Percentiles rank a stretch among this genome's conserved stretches.
Evolutionary conservation across 2,888 invertebrate species (phyloP).

Genomic region (Salpingus planirostris): DNA sequence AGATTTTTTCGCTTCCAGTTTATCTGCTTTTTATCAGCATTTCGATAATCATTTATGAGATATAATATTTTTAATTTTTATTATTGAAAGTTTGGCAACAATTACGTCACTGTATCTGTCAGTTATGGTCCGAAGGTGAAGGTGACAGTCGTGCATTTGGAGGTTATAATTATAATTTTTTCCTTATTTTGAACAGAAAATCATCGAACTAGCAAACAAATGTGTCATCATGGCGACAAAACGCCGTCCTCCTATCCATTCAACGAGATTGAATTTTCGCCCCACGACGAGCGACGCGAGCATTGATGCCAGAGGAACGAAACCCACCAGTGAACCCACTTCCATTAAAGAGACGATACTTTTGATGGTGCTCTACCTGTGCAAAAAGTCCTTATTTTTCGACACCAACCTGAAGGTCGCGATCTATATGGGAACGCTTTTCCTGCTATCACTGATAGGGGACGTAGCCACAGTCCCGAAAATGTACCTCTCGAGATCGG

Average conservation of each 20-base stretch:
- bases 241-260: conserved; percentile 27
- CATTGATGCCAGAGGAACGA: conserved; percentile 54
- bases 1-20: no score
- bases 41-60: no score
- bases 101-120: no score
- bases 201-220: no score
- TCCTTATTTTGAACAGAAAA: no score
- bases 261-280: conserved; percentile 50
- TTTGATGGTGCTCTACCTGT: conserved; percentile 76
- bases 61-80: no score
- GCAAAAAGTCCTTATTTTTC: conserved; percentile 80
- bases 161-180: no score
- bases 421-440: conserved; percentile 73
- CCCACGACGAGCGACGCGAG: conserved; percentile 38
- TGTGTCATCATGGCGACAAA: conserved; percentile 27
- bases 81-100: no score
- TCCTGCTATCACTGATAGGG: conserved; percentile 74
- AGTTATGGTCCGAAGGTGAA: no score
- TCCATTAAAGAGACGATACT: conserved; percentile 72
- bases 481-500: conserved; percentile 82
- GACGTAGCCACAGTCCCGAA: conserved; percentile 78
- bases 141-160: no score
- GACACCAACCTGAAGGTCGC: conserved; percentile 79
- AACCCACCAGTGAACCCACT: conserved; percentile 76
- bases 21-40: no score